phyloP scores from a whole-genome alignment of 92 coral and sea anemone genomes.

The Bergia puertoricense region DNA sequence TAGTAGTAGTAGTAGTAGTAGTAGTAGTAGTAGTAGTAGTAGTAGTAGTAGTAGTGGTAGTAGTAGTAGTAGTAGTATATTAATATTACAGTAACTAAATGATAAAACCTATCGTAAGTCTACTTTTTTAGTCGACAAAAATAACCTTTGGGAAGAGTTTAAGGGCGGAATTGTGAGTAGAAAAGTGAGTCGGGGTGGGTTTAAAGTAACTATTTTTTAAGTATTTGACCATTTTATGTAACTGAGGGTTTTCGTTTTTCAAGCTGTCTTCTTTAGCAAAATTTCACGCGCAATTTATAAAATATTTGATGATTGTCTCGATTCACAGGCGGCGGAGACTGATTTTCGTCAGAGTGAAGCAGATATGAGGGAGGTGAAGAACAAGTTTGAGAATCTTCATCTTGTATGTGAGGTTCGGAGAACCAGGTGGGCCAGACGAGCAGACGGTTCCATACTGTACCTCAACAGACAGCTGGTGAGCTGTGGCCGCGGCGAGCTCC shows the following conservation, averaged over 20 bases:
- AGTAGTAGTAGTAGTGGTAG: too few species aligned
- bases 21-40: too few species aligned
- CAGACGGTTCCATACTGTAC: constrained; percentile 65
- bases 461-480: constrained; percentile 70
- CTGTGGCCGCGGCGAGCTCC: constrained; percentile 62
- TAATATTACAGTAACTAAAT: too few species aligned
- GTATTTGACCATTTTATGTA: too few species aligned
- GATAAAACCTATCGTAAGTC: too few species aligned
- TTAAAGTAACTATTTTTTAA: too few species aligned
- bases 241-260: background rate
- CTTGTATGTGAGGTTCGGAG: constrained; percentile 51
- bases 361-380: constrained; percentile 57
- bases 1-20: too few species aligned
- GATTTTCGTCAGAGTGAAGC: constrained; percentile 51
- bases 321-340: constrained; percentile 48
- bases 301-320: background rate
- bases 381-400: constrained; percentile 59
- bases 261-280: background rate
- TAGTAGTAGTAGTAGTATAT: too few species aligned
- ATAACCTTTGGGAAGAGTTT: too few species aligned
- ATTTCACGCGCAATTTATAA: background rate
- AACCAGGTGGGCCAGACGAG: constrained; percentile 71
- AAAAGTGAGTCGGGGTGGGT: too few species aligned
- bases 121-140: too few species aligned
- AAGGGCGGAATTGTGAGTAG: too few species aligned